phyloP scores from a whole-genome alignment of 2,113 vertebrate genomes.

The Nothobranchius furzeri region DNA sequence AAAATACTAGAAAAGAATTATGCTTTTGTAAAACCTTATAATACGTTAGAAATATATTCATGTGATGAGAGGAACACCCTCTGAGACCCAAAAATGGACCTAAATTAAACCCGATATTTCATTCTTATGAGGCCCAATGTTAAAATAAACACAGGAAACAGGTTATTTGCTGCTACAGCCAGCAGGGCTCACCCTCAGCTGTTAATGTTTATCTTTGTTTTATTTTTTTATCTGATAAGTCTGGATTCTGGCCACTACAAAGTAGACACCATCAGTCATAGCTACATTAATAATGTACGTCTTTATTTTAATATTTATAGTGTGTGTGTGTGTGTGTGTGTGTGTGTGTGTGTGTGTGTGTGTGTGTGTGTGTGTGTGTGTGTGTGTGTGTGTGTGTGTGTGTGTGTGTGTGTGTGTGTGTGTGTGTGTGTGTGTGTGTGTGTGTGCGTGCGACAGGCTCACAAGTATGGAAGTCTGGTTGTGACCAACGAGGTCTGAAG shows the following conservation, averaged over 20 bases:
- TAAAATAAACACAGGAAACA: slow-evolving; percentile 47
- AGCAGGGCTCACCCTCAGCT: slow-evolving; percentile 23
- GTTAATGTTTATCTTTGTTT: slow-evolving; percentile 50
- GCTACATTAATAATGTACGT: slow-evolving; percentile 46
- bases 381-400: no score
- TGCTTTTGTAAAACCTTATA: neutral
- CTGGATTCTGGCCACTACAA: slow-evolving; percentile 39
- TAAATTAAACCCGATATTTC: slow-evolving; percentile 37
- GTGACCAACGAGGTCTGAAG: no score
- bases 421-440: no score
- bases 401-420: no score
- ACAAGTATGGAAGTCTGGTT: slow-evolving; percentile 9
- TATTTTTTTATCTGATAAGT: slow-evolving; percentile 46
- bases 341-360: no score
- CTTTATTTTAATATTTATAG: slow-evolving; percentile 33
- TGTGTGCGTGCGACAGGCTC: neutral
- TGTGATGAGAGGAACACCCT: neutral
- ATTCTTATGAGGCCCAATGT: slow-evolving; percentile 10
- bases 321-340: no score
- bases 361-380: no score
- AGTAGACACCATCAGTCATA: slow-evolving; percentile 45
- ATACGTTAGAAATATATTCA: neutral
- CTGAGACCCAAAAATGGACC: neutral
- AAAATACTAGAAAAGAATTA: neutral
- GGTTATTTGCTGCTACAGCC: slow-evolving; percentile 16